Base-by-base conservation (phyloP, 2,888 invertebrate genomes). In the Strigamia transsilvanica region DNA sequence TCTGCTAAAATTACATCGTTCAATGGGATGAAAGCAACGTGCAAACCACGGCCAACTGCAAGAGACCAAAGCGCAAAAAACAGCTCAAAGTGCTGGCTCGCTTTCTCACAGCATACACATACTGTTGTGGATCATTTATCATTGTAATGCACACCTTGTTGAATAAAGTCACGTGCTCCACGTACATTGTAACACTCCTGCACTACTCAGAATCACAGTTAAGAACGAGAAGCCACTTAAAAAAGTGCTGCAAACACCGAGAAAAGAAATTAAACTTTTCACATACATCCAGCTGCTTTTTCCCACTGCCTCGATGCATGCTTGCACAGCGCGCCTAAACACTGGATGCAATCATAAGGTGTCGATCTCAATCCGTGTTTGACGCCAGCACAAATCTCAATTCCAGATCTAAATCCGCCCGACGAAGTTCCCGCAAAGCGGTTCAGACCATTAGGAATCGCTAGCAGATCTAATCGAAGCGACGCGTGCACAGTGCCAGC, bases 1-100 rank as follows among this genome's bases (percentile, higher is more conserved):
- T 66, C 66, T 27, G 66, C 66, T 66, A 66, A 66, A 66, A 66
- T 66, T 66, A 66, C 66, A 66, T 32, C 66, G 66, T 66, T 66
- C 66, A 66, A 66, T 66, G 66, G 66, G 66, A 66, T 66, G 66
- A 66, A 66, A 66, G 66, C 66, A 66, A 66, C 66, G 66, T 66
- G 66, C 66, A 66, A 66, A 66, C 66, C 66, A 66, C 66, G 66
- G 66, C 66, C 66, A 66, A 66, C 9, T 66, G 66, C 32, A 27
- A 61, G 61, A 66, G 61, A 66, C 23, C 66, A 66, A 66, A 66
- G 51, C 13, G 7, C 4, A 46, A 46, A 46, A 46, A 46, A 46
- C n/a, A n/a, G n/a, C n/a, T n/a, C n/a, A n/a, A n/a, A n/a, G n/a
- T n/a, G n/a, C n/a, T n/a, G n/a, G n/a, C 66, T 66, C 27, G 66